These are phyloP conservation scores for Neopelma chrysocephalum DNA, from an alignment of 2,797 vertebrate species.

Conservation along the genomic window DNA sequence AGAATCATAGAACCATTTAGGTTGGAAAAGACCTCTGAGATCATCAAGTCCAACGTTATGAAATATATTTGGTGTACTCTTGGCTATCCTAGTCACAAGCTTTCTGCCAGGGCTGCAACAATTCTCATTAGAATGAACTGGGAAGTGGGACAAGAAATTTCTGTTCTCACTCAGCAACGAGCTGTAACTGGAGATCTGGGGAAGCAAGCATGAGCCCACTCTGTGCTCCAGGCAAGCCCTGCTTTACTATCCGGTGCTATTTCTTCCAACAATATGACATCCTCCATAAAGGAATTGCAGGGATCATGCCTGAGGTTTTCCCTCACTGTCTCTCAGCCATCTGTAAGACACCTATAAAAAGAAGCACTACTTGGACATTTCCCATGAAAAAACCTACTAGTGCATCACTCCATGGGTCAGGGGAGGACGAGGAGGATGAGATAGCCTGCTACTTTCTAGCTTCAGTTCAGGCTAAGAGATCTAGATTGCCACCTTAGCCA, in stretches of 20 bases:
- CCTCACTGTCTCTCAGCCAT: background rate
- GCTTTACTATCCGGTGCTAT: background rate
- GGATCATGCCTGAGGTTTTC: background rate
- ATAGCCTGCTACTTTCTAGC: background rate
- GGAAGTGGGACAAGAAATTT: background rate
- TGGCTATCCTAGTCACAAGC: background rate
- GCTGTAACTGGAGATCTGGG: background rate
- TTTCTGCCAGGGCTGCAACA: background rate
- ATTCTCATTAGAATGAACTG: background rate
- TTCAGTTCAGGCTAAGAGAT: background rate
- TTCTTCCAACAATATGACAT: rapidly evolving
- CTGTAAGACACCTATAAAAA: background rate
- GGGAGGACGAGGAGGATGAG: background rate
- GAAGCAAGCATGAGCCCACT: background rate
- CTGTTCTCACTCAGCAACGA: background rate
- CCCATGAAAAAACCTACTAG: background rate
- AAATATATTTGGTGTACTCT: background rate
- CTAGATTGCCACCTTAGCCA: background rate
- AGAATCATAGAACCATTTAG: background rate
- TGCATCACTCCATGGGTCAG: background rate
- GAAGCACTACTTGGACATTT: background rate
- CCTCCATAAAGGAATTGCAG: background rate
- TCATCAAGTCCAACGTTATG: background rate
- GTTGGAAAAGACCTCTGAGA: background rate
- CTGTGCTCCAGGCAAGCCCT: background rate